A percentile compares a stretch with the other conserved stretches of the same genome.
These are phyloP conservation scores for Etheostoma cragini DNA, from an alignment of 2,113 vertebrate species.

Conservation along the genomic window DNA sequence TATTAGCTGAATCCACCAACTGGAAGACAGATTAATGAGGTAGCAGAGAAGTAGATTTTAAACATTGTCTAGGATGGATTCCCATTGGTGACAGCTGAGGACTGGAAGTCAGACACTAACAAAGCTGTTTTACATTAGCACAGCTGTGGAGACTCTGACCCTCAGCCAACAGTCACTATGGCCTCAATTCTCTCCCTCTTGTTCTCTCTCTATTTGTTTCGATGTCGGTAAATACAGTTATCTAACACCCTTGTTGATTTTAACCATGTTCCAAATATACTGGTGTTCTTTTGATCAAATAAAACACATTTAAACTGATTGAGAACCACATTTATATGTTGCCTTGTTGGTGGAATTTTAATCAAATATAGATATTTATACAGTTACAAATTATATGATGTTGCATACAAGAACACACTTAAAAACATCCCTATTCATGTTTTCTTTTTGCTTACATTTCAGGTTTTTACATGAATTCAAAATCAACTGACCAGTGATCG, in stretches of 20 bases:
- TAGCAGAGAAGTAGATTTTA: slow-evolving; percentile 73
- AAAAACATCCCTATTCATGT: slow-evolving; percentile 22
- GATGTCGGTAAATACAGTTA: slow-evolving; percentile 54
- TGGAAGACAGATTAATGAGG: slow-evolving; percentile 78
- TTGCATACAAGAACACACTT: neutral
- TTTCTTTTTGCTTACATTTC: slow-evolving; percentile 73
- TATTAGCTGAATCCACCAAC: slow-evolving; percentile 69
- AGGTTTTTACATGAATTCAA: slow-evolving; percentile 99
- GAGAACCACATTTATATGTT: neutral
- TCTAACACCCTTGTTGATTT: slow-evolving; percentile 30
- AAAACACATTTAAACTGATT: neutral
- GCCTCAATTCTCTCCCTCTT: slow-evolving; percentile 48
- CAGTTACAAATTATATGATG: neutral
- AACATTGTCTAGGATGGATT: slow-evolving; percentile 75
- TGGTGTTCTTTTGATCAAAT: slow-evolving; percentile 9
- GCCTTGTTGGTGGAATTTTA: neutral
- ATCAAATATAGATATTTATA: neutral
- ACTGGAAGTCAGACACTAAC: slow-evolving; percentile 54
- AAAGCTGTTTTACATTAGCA: slow-evolving; percentile 72
- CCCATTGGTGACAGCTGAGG: slow-evolving; percentile 60
- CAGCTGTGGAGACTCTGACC: slow-evolving; percentile 71
- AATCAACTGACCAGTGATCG: slow-evolving; percentile 92
- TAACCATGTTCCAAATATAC: slow-evolving; percentile 18
- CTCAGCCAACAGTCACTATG: slow-evolving; percentile 61
- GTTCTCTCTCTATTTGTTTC: slow-evolving; percentile 58